Conservation (phyloP, 2,113 vertebrate species). For the Phodopus roborovskii region DNA sequence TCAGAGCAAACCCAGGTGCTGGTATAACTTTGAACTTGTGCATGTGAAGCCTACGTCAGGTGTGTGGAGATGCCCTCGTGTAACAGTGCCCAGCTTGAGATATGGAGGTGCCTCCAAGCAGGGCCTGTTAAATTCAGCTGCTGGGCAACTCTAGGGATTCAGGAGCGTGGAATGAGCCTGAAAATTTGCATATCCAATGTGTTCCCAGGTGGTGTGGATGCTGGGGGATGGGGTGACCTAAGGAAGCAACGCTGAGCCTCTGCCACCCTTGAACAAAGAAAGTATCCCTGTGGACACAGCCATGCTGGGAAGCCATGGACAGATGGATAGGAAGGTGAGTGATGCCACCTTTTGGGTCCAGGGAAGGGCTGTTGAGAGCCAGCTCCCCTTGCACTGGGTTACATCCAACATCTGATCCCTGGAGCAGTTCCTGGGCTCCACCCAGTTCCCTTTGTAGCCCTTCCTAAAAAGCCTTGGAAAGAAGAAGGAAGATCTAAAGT, state of each 20-base stretch:
- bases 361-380: neutral
- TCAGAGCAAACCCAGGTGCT: neutral
- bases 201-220: too few species aligned
- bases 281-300: too few species aligned
- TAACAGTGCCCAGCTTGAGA: neutral
- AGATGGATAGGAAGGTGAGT: neutral
- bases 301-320: neutral
- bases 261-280: neutral
- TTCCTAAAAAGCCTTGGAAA: slow-evolving; percentile 44
- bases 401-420: neutral
- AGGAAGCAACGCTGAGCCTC: neutral
- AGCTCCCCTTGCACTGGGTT: too few species aligned
- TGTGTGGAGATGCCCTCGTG: neutral
- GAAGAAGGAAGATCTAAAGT: slow-evolving; percentile 53
- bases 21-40: neutral
- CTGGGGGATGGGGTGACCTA: neutral
- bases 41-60: neutral
- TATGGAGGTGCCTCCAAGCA: neutral
- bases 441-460: slow-evolving; percentile 11
- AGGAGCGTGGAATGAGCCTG: neutral
- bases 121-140: neutral
- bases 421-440: neutral
- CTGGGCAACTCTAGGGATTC: neutral
- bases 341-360: neutral
- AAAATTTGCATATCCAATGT: neutral